Conservation (phyloP, 2,113 vertebrate genomes). For the Prolemur simus region DNA sequence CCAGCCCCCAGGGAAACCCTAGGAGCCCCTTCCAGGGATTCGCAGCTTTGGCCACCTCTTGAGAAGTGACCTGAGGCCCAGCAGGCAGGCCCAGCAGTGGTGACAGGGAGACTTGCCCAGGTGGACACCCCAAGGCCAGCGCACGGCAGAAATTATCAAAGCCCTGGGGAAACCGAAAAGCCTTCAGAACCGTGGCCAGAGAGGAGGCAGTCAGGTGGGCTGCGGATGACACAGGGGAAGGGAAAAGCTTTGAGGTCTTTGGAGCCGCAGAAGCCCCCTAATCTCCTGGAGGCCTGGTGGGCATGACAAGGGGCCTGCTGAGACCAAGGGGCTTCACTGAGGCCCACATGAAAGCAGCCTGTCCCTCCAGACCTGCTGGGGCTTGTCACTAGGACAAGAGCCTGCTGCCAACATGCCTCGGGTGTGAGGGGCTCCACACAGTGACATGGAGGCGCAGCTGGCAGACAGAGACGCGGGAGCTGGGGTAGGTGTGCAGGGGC, state of each 20-base stretch:
- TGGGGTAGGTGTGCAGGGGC: accelerated
- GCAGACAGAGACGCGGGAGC: not conserved
- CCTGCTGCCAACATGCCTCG: not conserved
- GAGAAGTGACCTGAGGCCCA: not conserved
- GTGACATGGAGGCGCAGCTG: not conserved
- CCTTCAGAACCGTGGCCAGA: not conserved
- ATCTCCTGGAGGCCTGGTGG: conserved; percentile 44
- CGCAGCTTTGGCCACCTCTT: not conserved
- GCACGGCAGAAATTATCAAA: not conserved
- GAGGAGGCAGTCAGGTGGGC: not conserved
- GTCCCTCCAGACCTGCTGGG: not conserved
- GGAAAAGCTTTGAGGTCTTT: not conserved
- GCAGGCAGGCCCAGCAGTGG: not conserved
- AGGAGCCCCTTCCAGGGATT: not conserved
- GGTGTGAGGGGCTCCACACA: not conserved
- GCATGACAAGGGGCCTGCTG: conserved; percentile 33
- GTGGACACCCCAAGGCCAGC: not conserved
- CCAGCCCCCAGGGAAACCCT: not conserved
- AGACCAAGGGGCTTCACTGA: not conserved
- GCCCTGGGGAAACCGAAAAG: not conserved
- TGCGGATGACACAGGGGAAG: not conserved
- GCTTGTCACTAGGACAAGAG: not conserved
- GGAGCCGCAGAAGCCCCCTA: conserved; percentile 27
- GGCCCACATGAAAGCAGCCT: conserved; percentile 38
- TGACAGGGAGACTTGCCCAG: not conserved